Base-by-base conservation (phyloP, 2,797 vertebrate species). In the Cyclopterus lumpus region DNA sequence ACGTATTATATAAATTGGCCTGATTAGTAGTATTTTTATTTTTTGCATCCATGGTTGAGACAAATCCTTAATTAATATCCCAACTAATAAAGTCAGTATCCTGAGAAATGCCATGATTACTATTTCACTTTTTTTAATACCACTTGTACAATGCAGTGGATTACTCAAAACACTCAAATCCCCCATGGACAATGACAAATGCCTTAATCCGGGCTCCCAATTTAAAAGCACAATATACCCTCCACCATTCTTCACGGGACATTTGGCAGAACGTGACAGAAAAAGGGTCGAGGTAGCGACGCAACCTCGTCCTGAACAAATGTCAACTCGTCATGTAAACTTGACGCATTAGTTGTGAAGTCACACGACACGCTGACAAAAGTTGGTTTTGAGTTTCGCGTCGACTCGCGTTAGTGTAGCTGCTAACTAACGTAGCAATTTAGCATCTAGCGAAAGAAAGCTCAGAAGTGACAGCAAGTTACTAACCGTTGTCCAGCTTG, bases 401-500 rank as follows among this genome's bases (percentile, higher is more conserved):
- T 46, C 46, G 18, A 53, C 14, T 38, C 12, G 36, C 18, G 46
- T 10, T 6, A 46, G 64, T 81, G 72, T 73, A 53, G 79, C 38
- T 36, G 71, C 73, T 62, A 81, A 59, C 60, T 79, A n/a, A n/a
- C n/a, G n/a, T n/a, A 78, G 54, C 74, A n/a, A 0, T 7, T 42
- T 64, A 64, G 62, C 73, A 70, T 65, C 77, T 71, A 83, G 38
- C 66, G 32, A 30, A 42, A 30, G 20, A 66, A 71, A 73, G 36
- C 18, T 32, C 42, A 11, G 42, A 8, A n/a, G 1, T 53, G 48
- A 61, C 34, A 44, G 28, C 70, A 81, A 74, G 71, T 80, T 68
- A 88, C 97, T 95, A 88, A 98, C 98, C 98, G 91, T 94, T 95
- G 81, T 98, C 96, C 94, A 98, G 94, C 88, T 94, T 94, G 88